These are phyloP conservation scores for Aleadryas rufinucha DNA, from an alignment of 2,113 vertebrate genomes.

Conservation along the genomic window DNA sequence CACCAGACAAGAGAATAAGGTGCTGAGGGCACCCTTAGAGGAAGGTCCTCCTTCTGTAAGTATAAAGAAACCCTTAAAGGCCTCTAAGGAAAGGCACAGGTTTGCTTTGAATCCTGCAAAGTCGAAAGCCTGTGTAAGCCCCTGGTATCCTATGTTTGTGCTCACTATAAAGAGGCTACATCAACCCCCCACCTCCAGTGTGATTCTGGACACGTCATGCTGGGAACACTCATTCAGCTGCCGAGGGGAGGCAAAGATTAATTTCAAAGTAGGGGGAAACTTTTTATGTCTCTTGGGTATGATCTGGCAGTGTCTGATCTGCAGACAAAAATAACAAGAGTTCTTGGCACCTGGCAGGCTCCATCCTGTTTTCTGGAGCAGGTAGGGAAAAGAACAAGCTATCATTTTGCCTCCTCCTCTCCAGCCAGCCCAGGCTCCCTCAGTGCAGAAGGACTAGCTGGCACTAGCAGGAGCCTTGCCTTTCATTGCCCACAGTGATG, in stretches of 20 bases:
- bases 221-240: not conserved
- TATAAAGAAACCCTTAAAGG: not conserved
- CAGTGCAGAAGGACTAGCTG: not conserved
- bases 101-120: not conserved
- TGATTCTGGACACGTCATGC: not conserved
- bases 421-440: not conserved
- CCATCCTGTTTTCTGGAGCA: not conserved
- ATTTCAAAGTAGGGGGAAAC: not conserved
- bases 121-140: not conserved
- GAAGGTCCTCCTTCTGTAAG: not conserved
- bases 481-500: not conserved
- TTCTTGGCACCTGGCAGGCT: not conserved
- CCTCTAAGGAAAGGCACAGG: not conserved
- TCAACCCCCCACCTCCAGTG: not conserved
- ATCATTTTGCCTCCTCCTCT: not conserved
- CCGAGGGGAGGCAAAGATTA: not conserved
- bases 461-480: not conserved
- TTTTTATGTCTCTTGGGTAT: not conserved
- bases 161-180: not conserved
- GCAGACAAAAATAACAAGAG: conserved; percentile 9
- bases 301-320: conserved; percentile 8
- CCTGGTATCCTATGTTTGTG: not conserved
- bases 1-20: not conserved
- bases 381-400: not conserved
- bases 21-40: not conserved